These are phyloP conservation scores for Homalodisca vitripennis DNA, from an alignment of 1,140 invertebrate genomes.

Conservation along the genomic window DNA sequence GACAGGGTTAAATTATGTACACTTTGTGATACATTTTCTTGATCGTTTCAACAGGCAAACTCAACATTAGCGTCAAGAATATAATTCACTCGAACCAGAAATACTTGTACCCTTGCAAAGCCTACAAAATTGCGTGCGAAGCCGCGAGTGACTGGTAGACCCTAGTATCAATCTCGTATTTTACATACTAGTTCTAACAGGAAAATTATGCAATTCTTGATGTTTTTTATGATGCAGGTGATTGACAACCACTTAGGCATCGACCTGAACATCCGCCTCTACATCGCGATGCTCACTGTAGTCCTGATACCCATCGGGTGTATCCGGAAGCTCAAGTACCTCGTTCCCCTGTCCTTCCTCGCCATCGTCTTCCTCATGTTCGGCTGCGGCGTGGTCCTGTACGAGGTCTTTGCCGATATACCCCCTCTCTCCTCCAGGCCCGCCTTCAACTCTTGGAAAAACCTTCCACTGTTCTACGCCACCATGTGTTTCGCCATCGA, in stretches of 20 bases:
- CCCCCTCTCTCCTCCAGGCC: slow-evolving; percentile 5
- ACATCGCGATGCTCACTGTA: slow-evolving; percentile 51
- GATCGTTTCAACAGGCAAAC: no score
- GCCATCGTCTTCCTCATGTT: slow-evolving; percentile 73
- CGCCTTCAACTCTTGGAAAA: slow-evolving; percentile 52
- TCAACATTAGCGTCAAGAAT: no score
- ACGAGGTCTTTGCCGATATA: slow-evolving; percentile 53
- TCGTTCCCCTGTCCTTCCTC: slow-evolving; percentile 81
- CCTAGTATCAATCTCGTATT: no score
- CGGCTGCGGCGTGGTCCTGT: slow-evolving; percentile 77
- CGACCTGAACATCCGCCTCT: slow-evolving; percentile 59
- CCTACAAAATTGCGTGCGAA: no score
- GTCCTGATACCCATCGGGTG: slow-evolving; percentile 69
- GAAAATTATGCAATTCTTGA: no score
- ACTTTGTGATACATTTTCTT: no score
- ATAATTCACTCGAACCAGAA: no score
- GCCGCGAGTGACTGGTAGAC: no score
- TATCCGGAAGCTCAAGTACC: slow-evolving; percentile 77
- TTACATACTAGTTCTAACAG: no score
- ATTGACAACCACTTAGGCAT: slow-evolving; percentile 54
- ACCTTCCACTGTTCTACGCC: slow-evolving; percentile 77
- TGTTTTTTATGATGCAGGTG: no score
- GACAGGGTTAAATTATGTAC: no score
- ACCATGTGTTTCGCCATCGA: slow-evolving; percentile 85
- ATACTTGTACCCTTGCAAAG: no score